Conservation (phyloP, 2,797 vertebrate species). For the Percopsis omiscomaycus region DNA sequence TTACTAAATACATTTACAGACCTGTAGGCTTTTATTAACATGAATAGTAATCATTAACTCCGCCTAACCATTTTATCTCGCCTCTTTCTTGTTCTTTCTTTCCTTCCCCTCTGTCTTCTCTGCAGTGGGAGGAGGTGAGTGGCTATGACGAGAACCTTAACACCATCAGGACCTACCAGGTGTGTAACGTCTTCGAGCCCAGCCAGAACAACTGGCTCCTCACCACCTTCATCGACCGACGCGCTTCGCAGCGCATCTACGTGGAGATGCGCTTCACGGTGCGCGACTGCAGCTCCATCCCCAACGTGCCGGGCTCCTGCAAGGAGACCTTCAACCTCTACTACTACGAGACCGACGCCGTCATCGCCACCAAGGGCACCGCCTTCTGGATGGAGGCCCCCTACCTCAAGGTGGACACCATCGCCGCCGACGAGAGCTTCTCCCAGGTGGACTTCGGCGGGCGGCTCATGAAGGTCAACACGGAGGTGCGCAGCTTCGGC, state of each 20-base stretch:
- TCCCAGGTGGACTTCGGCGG: slow-evolving; percentile 98
- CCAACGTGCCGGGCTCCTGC: slow-evolving; percentile 95
- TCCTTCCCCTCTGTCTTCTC: neutral
- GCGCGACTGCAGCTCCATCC: slow-evolving; percentile 97
- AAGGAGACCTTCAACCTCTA: slow-evolving; percentile 99
- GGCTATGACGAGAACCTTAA: slow-evolving; percentile 99
- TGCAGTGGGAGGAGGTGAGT: slow-evolving; percentile 97
- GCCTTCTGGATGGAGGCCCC: slow-evolving; percentile 97
- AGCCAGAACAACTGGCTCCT: slow-evolving; percentile 99
- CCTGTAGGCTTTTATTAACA: neutral
- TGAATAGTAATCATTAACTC: slow-evolving; percentile 20
- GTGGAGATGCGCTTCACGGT: slow-evolving; percentile 98
- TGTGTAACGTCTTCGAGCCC: slow-evolving; percentile 96
- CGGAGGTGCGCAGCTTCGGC: slow-evolving; percentile 95
- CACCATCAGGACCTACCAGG: slow-evolving; percentile 98
- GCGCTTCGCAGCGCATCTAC: slow-evolving; percentile 92
- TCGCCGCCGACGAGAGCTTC: slow-evolving; percentile 97
- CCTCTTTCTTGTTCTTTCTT: slow-evolving; percentile 3
- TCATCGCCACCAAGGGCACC: slow-evolving; percentile 93
- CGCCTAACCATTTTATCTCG: slow-evolving; percentile 32
- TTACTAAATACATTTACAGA: neutral
- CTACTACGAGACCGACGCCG: slow-evolving; percentile 94
- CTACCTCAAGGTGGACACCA: slow-evolving; percentile 98
- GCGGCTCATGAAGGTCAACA: slow-evolving; percentile 97
- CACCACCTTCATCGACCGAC: slow-evolving; percentile 93